Conservation (phyloP, 2,113 vertebrate species). For the Actenoides hombroni region DNA sequence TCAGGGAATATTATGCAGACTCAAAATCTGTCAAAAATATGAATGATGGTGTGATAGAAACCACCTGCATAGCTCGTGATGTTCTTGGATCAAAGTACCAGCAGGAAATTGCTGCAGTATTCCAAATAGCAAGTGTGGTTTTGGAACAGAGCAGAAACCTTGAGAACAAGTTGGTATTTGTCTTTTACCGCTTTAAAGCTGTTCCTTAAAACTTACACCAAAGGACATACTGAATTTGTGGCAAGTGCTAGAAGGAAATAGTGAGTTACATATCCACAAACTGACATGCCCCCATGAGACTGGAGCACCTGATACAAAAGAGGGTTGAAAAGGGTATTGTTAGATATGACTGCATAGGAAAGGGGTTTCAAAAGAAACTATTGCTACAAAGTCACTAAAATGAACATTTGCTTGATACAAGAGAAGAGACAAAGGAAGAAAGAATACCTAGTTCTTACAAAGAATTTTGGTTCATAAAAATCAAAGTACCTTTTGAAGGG, state of each 20-base stretch:
- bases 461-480: not conserved
- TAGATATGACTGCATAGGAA: not conserved
- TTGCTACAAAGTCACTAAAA: not conserved
- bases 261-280: not conserved
- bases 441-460: not conserved
- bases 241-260: not conserved
- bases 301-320: not conserved
- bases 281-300: not conserved
- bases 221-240: not conserved
- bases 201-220: not conserved
- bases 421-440: not conserved
- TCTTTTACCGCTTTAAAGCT: not conserved
- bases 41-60: conserved; percentile 56
- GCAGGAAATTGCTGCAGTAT: conserved; percentile 30
- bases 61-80: conserved; percentile 55
- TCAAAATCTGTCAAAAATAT: conserved; percentile 58
- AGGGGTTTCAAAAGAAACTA: not conserved
- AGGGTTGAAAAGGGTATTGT: not conserved
- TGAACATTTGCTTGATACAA: not conserved
- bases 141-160: conserved; percentile 25
- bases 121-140: conserved; percentile 19
- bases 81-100: conserved; percentile 46
- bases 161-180: not conserved
- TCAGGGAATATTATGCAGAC: conserved; percentile 50
- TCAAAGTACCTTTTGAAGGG: not conserved